Evolutionary conservation across 2,113 vertebrate species (phyloP).

Genomic region (Gymnogyps californianus): DNA sequence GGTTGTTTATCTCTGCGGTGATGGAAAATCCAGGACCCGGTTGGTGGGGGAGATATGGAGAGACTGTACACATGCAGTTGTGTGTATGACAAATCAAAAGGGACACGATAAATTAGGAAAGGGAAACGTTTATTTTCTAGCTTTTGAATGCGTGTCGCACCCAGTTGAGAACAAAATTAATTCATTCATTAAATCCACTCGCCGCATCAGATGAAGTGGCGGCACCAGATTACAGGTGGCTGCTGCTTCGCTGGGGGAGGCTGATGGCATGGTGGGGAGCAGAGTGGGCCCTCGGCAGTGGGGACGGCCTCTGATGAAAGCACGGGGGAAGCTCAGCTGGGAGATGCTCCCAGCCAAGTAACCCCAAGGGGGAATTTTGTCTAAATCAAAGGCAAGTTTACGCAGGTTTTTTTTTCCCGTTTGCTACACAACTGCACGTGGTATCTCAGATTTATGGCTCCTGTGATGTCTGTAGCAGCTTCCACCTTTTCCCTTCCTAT

Average conservation of each 20-base stretch:
- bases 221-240: neutral
- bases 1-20: neutral
- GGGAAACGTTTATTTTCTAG: conserved; percentile 30
- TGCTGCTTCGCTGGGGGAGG: neutral
- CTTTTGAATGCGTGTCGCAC: neutral
- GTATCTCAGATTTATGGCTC: neutral
- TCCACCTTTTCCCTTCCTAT: neutral
- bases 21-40: neutral
- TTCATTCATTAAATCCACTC: neutral
- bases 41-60: neutral
- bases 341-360: neutral
- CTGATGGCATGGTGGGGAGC: neutral
- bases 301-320: neutral
- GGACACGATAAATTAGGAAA: neutral
- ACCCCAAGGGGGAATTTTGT: neutral
- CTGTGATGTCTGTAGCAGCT: neutral
- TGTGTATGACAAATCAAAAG: neutral
- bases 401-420: neutral
- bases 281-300: fast-evolving
- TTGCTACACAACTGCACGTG: neutral
- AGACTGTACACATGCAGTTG: fast-evolving
- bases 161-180: conserved; percentile 4
- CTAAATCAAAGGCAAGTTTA: neutral
- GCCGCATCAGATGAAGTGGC: neutral
- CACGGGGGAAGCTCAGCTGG: fast-evolving